These are phyloP conservation scores for Araneus ventricosus DNA, from an alignment of 1,140 invertebrate genomes.

Conservation along the genomic window DNA sequence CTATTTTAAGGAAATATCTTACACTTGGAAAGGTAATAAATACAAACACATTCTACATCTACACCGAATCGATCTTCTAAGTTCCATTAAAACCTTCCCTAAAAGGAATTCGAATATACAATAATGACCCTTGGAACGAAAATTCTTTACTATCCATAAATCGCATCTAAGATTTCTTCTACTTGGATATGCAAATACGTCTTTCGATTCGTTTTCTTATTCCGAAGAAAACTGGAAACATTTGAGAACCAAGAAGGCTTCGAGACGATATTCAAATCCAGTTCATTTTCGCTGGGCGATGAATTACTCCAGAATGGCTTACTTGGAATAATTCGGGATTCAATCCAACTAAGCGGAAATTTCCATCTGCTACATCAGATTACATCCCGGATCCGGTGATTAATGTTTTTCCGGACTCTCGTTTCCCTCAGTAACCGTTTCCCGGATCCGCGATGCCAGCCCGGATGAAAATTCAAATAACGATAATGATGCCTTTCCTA, in stretches of 20 bases:
- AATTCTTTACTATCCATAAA: not conserved
- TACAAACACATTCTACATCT: not conserved
- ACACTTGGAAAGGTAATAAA: not conserved
- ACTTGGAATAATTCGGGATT: conserved; percentile 2
- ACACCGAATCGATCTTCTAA: not conserved
- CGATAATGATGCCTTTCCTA: conserved; percentile 33
- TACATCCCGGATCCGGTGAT: conserved; percentile 21
- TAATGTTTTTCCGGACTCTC: conserved; percentile 28
- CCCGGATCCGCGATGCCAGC: conserved; percentile 8
- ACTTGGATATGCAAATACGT: not conserved
- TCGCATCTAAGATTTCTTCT: not conserved
- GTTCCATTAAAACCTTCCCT: not conserved
- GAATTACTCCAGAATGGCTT: conserved; percentile 28
- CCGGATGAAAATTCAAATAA: conserved; percentile 33
- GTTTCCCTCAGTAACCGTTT: conserved; percentile 26
- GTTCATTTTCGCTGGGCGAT: conserved; percentile 21
- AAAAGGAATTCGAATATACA: not conserved
- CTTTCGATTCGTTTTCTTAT: not conserved
- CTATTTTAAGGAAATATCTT: too few relatives aligned
- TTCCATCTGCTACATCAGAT: conserved; percentile 33
- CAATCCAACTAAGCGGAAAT: conserved; percentile 3
- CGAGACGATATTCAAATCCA: conserved; percentile 17
- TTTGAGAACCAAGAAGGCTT: not conserved
- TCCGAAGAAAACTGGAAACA: not conserved
- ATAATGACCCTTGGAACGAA: not conserved